Evolutionary conservation across 2,113 vertebrate genomes (phyloP).

Genomic region (Periophthalmus modestus): DNA sequence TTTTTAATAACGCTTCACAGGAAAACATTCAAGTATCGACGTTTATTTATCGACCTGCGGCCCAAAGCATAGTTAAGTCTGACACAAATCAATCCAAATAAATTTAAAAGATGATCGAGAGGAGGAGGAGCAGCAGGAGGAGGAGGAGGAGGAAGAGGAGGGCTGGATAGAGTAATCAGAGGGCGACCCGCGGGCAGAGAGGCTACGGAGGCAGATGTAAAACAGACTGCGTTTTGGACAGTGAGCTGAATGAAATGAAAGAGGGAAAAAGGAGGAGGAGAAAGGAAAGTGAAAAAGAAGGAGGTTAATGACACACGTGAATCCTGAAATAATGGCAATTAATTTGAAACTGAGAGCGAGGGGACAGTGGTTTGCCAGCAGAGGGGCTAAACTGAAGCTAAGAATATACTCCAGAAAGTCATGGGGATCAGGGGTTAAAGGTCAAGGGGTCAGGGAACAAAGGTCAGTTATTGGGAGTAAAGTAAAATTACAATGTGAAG

Average conservation of each 20-base stretch:
- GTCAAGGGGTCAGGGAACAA: no score
- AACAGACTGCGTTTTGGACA: not conserved
- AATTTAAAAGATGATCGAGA: slow-evolving; percentile 89
- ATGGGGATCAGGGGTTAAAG: no score
- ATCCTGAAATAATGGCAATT: not conserved
- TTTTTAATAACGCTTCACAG: slow-evolving; percentile 88
- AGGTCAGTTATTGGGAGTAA: no score
- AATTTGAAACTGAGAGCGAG: not conserved
- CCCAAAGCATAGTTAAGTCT: slow-evolving; percentile 92
- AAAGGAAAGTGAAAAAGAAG: not conserved
- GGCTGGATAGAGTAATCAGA: slow-evolving; percentile 47
- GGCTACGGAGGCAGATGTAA: slow-evolving; percentile 52
- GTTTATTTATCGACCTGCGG: slow-evolving; percentile 89
- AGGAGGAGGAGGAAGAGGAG: slow-evolving; percentile 64
- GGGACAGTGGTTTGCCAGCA: not conserved
- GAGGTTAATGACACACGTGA: not conserved
- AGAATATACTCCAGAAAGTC: not conserved
- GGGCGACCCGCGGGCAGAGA: slow-evolving; percentile 48
- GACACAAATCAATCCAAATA: slow-evolving; percentile 96
- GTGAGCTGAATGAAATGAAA: not conserved
- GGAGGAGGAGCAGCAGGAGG: slow-evolving; percentile 68
- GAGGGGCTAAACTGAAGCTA: not conserved
- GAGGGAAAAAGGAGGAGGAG: not conserved
- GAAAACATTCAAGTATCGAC: slow-evolving; percentile 92
- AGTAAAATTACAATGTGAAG: no score